Evolutionary conservation across 2,888 invertebrate genomes (phyloP).

Genomic region (Aspidapion aeneum): DNA sequence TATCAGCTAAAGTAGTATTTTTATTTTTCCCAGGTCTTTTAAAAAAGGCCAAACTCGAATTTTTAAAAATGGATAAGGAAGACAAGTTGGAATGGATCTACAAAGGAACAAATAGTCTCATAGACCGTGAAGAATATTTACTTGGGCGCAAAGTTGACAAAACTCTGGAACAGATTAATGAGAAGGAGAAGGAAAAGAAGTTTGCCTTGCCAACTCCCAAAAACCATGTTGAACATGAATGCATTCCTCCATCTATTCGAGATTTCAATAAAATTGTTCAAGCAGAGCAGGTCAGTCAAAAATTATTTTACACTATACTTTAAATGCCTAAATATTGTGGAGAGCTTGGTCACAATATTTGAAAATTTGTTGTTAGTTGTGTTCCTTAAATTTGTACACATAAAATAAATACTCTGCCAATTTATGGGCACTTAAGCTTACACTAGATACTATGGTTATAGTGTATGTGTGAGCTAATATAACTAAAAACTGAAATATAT

Average conservation of each 20-base stretch:
- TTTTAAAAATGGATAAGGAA: conserved; percentile 42
- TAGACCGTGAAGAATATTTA: conserved; percentile 85
- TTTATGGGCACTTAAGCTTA: too few relatives aligned
- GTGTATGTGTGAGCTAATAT: too few relatives aligned
- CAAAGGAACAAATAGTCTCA: conserved; percentile 62
- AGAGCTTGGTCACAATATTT: too few relatives aligned
- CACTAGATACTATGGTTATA: too few relatives aligned
- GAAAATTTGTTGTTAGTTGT: too few relatives aligned
- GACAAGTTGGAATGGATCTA: conserved; percentile 87
- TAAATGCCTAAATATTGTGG: too few relatives aligned
- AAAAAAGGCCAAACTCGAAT: too few relatives aligned
- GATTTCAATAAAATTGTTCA: conserved; percentile 45
- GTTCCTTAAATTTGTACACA: too few relatives aligned
- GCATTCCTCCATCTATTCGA: conserved; percentile 71
- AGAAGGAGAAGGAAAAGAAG: conserved; percentile 53
- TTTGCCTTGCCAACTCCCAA: conserved; percentile 48
- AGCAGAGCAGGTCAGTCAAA: conserved; percentile 39
- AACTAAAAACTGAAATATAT: too few relatives aligned
- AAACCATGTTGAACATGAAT: conserved; percentile 70
- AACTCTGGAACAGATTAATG: conserved; percentile 64
- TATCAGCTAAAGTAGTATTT: too few relatives aligned
- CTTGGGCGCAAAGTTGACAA: conserved; percentile 80
- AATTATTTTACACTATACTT: neutral
- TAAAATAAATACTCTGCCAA: too few relatives aligned
- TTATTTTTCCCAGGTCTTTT: too few relatives aligned